These are phyloP conservation scores for Platorchestia sp. DNA, from an alignment of 1,140 invertebrate genomes.

Conservation along the genomic window DNA sequence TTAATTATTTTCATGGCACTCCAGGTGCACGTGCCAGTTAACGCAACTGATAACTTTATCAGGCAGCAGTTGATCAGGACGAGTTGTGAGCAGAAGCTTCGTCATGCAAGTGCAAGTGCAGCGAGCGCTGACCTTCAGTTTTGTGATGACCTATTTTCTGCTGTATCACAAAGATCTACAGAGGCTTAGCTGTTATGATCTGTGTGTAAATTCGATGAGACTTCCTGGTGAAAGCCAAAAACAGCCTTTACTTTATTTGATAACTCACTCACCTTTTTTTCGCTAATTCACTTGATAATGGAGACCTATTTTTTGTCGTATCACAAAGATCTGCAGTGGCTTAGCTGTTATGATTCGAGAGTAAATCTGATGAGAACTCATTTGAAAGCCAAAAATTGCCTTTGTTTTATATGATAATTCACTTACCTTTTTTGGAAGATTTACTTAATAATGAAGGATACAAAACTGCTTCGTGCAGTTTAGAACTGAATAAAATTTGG, in stretches of 20 bases:
- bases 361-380: neutral
- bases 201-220: neutral
- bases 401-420: neutral
- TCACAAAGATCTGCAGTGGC: neutral
- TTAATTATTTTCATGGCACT: neutral
- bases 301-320: neutral
- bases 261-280: too few species aligned
- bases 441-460: too few species aligned
- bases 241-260: neutral
- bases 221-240: neutral
- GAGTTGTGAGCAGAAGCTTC: neutral
- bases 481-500: too few species aligned
- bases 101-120: neutral
- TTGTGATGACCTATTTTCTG: neutral
- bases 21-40: neutral
- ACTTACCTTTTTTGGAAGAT: too few species aligned
- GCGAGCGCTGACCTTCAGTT: neutral
- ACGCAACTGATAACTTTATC: neutral
- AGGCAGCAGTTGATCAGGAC: neutral
- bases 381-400: neutral
- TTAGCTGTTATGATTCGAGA: neutral
- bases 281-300: too few species aligned
- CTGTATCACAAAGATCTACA: neutral
- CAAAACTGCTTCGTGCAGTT: too few species aligned
- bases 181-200: neutral